Evolutionary conservation across 92 coral and sea anemone genomes (phyloP), one percentile per base, ranked within the genome.

Genomic region (Blastomussa wellsi): DNA sequence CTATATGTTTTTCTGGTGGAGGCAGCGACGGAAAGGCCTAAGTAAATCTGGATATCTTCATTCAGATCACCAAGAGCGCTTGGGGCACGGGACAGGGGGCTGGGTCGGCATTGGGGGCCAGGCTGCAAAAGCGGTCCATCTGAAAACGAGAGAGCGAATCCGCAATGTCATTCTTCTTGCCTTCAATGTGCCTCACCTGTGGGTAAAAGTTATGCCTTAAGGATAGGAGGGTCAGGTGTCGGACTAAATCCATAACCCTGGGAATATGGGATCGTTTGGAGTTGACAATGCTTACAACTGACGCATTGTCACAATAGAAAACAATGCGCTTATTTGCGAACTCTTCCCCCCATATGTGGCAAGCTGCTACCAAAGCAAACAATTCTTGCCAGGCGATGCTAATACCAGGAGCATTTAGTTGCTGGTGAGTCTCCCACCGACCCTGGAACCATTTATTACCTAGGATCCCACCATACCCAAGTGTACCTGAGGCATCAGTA

Each of bases 401-500:
- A 48, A 92, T 87, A 69, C 90, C 89, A 13, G 90, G 89, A 11
- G 44, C 77, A 32, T 76, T 79, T 57, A 90, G 83, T 11, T 79
- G 89, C 48, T 87, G 91, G 52, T 76, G 88, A 37, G 80, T 36
- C 83, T 66, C 81, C 95, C 90, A 92, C 16, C 76, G 47, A 37
- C 95, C 93, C 77, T 88, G 93, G 60, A 93, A 90, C 95, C 95
- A 93, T 20, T 93, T 79, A 24, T 48, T 7, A 7, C 84, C 86
- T 12, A 87, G 82, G 71, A 53, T 83, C 9, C 89, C 91, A 74
- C 92, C 91, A 71, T 29, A 86, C 33, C 95, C 92, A 11, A 89
- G n/a, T n/a, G n/a, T n/a, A n/a, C n/a, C n/a, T n/a, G 19, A 82
- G 81, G 95, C 95, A 83, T 92, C 95, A 28, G 95, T 89, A 53